A percentile compares a stretch with the other conserved stretches of the same genome.
phyloP scores from a whole-genome alignment of 2,797 vertebrate species.

The Brachyrhaphis roseni region DNA sequence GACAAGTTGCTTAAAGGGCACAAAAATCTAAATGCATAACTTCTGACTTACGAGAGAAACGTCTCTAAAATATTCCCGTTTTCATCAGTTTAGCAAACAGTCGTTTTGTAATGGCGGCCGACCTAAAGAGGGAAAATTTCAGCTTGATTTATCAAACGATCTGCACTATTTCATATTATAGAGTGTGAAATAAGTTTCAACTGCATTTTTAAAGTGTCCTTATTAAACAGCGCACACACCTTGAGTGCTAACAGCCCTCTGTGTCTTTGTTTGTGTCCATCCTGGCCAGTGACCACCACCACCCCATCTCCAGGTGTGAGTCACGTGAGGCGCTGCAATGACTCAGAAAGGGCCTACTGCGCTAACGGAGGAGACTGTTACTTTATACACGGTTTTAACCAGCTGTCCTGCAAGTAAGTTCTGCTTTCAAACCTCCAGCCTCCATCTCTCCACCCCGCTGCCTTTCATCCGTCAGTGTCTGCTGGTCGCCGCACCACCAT shows the following conservation, averaged over 20 bases:
- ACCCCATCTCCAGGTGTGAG: slow-evolving; percentile 91
- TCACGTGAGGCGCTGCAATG: slow-evolving; percentile 93
- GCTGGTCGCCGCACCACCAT: slow-evolving; percentile 27
- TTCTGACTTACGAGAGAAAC: no score
- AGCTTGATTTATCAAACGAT: no score
- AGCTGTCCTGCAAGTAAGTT: slow-evolving; percentile 98
- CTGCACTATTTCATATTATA: no score
- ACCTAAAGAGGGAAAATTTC: no score
- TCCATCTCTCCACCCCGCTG: slow-evolving; percentile 29
- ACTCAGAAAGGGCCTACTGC: slow-evolving; percentile 94
- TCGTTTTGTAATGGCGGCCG: no score
- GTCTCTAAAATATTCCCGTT: no score
- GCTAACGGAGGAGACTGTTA: slow-evolving; percentile 98
- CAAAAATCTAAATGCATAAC: no score
- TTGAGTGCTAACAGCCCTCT: background rate
- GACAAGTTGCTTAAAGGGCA: no score
- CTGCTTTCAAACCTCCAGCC: background rate
- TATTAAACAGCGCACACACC: no score
- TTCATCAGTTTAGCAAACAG: no score
- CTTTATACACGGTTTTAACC: slow-evolving; percentile 98
- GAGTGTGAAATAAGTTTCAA: no score
- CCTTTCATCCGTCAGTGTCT: slow-evolving; percentile 40
- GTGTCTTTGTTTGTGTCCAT: slow-evolving; percentile 21
- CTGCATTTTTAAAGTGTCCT: no score
- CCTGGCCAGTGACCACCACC: slow-evolving; percentile 81